These are phyloP conservation scores for Platichthys stellatus DNA, from an alignment of 2,113 vertebrate species.

Conservation along the genomic window DNA sequence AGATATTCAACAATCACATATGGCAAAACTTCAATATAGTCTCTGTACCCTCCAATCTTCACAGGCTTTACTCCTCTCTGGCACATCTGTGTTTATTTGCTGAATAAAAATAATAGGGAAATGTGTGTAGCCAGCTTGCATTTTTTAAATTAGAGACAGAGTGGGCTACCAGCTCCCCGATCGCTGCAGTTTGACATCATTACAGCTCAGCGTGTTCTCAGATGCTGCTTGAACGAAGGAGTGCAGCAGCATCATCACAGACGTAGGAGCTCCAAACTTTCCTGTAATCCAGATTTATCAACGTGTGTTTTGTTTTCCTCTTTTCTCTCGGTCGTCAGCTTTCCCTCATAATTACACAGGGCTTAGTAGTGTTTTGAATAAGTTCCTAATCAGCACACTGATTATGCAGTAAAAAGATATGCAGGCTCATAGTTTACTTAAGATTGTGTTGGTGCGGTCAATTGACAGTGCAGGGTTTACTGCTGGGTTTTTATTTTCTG, in stretches of 20 bases:
- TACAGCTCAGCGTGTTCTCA: constrained; percentile 24
- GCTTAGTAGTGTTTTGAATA: constrained; percentile 52
- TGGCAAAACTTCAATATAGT: too few relatives aligned
- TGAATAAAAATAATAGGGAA: neutral
- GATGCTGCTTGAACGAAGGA: constrained; percentile 49
- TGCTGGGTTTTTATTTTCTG: constrained; percentile 2
- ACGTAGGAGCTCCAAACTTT: constrained; percentile 28
- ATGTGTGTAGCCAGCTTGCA: neutral
- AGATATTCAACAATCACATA: neutral
- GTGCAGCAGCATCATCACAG: constrained; percentile 21
- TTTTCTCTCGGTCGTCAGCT: constrained; percentile 33
- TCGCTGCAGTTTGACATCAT: constrained; percentile 9
- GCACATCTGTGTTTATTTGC: neutral
- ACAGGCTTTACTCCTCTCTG: too few relatives aligned
- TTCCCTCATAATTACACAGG: constrained; percentile 57
- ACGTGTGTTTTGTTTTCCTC: constrained; percentile 46
- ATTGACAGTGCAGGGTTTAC: constrained; percentile 7
- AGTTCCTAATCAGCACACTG: constrained; percentile 49
- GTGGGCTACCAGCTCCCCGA: constrained; percentile 9
- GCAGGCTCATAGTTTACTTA: constrained; percentile 7
- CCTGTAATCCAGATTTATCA: constrained; percentile 62
- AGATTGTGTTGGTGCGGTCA: constrained; percentile 25
- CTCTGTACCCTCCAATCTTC: too few relatives aligned
- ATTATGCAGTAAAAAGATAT: constrained; percentile 38
- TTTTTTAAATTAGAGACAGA: constrained; percentile 11